Evolutionary conservation across 2,888 invertebrate genomes (phyloP), one percentile per base, ranked within the genome.

Genomic region (Serripes groenlandicus): DNA sequence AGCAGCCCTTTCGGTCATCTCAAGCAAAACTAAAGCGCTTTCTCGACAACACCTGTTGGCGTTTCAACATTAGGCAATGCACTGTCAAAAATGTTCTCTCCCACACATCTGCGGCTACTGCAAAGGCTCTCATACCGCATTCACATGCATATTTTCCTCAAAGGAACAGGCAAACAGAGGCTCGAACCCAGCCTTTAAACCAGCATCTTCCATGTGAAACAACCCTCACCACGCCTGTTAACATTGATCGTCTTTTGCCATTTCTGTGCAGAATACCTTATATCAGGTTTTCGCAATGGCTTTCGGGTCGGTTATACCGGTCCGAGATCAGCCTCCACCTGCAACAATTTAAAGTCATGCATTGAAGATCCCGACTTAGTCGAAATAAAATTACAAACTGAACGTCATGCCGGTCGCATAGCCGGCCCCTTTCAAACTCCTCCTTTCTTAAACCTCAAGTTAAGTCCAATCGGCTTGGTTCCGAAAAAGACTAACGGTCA

Each of bases 381-480:
- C 26, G 21, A 30, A 23, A 7, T 7, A 34, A 75, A 75, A 56
- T 26, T 75, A 7, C 9, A 32, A 26, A 15, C 23, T 26, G 76
- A 76, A 37, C 2, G 69, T 7, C 18, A 21, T 11, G 23, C 28
- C 2, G 35, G 37, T 21, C 21, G 76, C 3, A 56, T 76, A 28
- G 54, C 49, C 9, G 78, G 78, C 3, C 78, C 78, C 21, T 78
- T 78, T 60, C 5, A 1, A 2, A 4, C 18, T 5, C 21, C 4
- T 3, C 78, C 78, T 3, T 74, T 78, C 26, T 2, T 23, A 4
- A 68, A 58, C 52, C n/a, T 78, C 5, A 66, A 72, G n/a, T 64
- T 79, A 18, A 80, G 78, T 1, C 83, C 80, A 0, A 62, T 81
- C 21, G 85, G 81, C 7, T 26, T 85, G 23, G 81, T 85, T 4